Conservation (phyloP, 2,888 invertebrate species). For the Proisotoma minuta region DNA sequence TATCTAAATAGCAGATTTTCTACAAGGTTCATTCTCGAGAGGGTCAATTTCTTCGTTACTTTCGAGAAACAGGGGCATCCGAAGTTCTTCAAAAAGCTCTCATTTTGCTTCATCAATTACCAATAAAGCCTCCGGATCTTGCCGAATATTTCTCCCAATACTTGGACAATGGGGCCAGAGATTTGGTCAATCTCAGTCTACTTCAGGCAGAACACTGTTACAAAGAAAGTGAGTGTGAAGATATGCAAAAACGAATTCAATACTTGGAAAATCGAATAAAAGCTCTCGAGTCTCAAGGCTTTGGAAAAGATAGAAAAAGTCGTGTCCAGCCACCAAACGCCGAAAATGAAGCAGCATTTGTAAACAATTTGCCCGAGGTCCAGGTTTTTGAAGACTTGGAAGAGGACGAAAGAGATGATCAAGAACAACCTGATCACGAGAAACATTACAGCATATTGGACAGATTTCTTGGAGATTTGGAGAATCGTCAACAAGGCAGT, state of each 20-base stretch:
- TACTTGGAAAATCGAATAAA: slow-evolving; percentile 3
- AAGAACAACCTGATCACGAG: not conserved
- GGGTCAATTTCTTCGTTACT: slow-evolving; percentile 35
- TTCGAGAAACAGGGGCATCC: slow-evolving; percentile 35
- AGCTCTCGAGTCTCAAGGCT: not conserved
- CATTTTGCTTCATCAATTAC: slow-evolving; percentile 35
- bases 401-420: not conserved
- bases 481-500: not conserved
- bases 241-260: slow-evolving; percentile 5
- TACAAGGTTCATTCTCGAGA: slow-evolving; percentile 24
- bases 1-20: no score
- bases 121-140: slow-evolving; percentile 38
- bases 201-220: slow-evolving; percentile 43
- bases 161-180: slow-evolving; percentile 38
- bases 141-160: slow-evolving; percentile 40
- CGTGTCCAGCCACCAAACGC: not conserved
- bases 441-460: not conserved
- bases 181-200: slow-evolving; percentile 24
- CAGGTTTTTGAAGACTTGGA: not conserved
- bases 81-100: slow-evolving; percentile 31
- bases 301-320: not conserved
- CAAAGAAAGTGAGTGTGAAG: slow-evolving; percentile 28
- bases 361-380: not conserved
- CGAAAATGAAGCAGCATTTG: not conserved
- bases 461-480: slow-evolving; percentile 5